These are phyloP conservation scores for Heliothis peltigera DNA, from an alignment of 2,888 invertebrate species.

Conservation along the genomic window DNA sequence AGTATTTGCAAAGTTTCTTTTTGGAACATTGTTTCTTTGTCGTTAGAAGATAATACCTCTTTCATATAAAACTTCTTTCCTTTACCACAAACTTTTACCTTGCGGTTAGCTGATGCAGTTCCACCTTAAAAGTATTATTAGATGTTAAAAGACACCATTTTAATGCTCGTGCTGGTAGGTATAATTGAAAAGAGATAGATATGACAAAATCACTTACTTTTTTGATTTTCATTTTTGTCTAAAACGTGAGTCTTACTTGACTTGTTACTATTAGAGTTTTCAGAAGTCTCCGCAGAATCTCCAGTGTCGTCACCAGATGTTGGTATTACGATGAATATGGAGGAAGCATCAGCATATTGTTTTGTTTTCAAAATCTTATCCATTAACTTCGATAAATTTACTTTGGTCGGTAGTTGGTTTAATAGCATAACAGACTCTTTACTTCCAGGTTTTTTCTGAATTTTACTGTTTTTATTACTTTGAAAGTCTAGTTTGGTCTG, in stretches of 20 bases:
- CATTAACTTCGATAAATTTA: slow-evolving; percentile 60
- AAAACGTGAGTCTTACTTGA: background rate
- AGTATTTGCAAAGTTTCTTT: slow-evolving; percentile 14
- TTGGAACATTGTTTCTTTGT: slow-evolving; percentile 7
- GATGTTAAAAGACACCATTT: background rate
- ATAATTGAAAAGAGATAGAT: background rate
- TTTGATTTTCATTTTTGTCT: background rate
- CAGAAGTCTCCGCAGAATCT: background rate
- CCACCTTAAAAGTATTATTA: slow-evolving; percentile 30
- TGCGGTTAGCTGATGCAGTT: background rate
- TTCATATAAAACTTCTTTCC: slow-evolving; percentile 34
- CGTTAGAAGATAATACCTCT: slow-evolving; percentile 19
- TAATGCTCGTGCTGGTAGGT: background rate
- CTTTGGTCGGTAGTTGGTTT: slow-evolving; percentile 57
- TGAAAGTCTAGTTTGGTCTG: slow-evolving; percentile 12
- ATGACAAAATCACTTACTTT: slow-evolving; percentile 26
- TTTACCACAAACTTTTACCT: slow-evolving; percentile 12
- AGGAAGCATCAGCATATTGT: slow-evolving; percentile 60
- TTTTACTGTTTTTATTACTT: background rate
- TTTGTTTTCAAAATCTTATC: slow-evolving; percentile 61
- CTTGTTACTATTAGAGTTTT: slow-evolving; percentile 4
- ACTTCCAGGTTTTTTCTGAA: slow-evolving; percentile 7
- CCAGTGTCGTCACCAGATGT: slow-evolving; percentile 63
- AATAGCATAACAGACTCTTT: slow-evolving; percentile 53
- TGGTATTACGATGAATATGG: slow-evolving; percentile 70